Evolutionary conservation across 2,888 invertebrate species (phyloP).

Genomic region (Lasioglossum villosulum): DNA sequence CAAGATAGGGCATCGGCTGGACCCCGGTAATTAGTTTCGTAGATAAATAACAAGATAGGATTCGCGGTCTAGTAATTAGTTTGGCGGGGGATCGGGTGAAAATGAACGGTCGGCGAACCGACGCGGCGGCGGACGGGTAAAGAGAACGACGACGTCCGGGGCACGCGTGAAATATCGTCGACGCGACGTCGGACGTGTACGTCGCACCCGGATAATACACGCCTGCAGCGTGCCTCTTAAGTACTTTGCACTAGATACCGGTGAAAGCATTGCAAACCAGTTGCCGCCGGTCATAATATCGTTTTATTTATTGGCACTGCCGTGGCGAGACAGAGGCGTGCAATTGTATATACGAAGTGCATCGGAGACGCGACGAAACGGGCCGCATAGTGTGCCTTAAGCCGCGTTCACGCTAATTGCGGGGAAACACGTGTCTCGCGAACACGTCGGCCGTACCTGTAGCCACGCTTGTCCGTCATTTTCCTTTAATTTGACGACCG

Average conservation of each 20-base stretch:
- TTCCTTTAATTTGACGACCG: not conserved
- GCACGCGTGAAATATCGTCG: conserved; percentile 30
- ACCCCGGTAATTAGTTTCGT: not conserved
- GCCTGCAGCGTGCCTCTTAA: conserved; percentile 43
- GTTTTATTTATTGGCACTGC: conserved; percentile 21
- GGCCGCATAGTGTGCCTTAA: not conserved
- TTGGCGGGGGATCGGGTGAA: not conserved
- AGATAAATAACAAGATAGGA: conserved; percentile 7
- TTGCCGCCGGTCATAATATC: conserved; percentile 45
- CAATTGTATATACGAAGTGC: conserved; percentile 5
- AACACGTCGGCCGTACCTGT: not conserved
- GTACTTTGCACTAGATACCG: conserved; percentile 42
- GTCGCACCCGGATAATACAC: conserved; percentile 51
- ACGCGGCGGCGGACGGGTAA: not conserved
- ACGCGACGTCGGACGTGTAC: conserved; percentile 15
- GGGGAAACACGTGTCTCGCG: not conserved
- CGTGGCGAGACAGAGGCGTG: not conserved
- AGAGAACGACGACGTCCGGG: not conserved
- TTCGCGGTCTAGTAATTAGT: not conserved
- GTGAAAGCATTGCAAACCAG: conserved; percentile 56
- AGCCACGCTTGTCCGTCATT: not conserved
- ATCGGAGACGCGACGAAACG: not conserved
- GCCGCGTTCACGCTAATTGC: not conserved
- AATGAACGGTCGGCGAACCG: not conserved
- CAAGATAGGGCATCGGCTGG: not conserved